Evolutionary conservation across 2,888 invertebrate genomes (phyloP).

Genomic region (Metopia argyrocephala): DNA sequence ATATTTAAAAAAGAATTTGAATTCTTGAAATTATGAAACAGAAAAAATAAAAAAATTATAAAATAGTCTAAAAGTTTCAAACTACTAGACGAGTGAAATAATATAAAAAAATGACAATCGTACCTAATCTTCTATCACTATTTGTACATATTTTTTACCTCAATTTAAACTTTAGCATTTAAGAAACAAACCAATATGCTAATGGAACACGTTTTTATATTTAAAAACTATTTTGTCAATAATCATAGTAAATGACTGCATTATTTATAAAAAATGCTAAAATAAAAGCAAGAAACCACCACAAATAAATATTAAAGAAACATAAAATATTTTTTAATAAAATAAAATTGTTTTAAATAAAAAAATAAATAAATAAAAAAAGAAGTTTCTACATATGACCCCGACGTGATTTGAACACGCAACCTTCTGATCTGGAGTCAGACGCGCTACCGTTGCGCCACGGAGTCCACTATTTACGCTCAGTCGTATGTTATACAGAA

Average conservation of each 20-base stretch:
- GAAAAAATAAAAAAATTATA: too few relatives aligned
- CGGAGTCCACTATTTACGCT: slow-evolving; percentile 64
- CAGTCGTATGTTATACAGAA: neutral
- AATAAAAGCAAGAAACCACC: neutral
- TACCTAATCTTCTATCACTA: too few relatives aligned
- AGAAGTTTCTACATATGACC: slow-evolving; percentile 60
- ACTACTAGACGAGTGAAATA: too few relatives aligned
- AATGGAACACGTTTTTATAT: too few relatives aligned
- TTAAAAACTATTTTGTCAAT: too few relatives aligned
- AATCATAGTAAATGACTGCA: neutral
- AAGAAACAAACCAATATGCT: too few relatives aligned
- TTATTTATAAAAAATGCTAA: neutral
- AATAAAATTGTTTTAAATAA: neutral
- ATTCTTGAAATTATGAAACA: too few relatives aligned
- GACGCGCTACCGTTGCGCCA: slow-evolving; percentile 74
- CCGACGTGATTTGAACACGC: slow-evolving; percentile 74
- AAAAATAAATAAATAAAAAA: neutral
- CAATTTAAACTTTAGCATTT: too few relatives aligned
- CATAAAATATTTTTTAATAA: neutral
- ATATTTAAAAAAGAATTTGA: too few relatives aligned
- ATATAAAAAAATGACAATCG: too few relatives aligned
- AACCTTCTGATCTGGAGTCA: slow-evolving; percentile 73
- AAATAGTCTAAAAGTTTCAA: too few relatives aligned
- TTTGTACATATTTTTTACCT: too few relatives aligned
- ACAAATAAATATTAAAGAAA: slow-evolving; percentile 1